Conservation (phyloP, 2,113 vertebrate genomes). For the Siniperca knerii region DNA sequence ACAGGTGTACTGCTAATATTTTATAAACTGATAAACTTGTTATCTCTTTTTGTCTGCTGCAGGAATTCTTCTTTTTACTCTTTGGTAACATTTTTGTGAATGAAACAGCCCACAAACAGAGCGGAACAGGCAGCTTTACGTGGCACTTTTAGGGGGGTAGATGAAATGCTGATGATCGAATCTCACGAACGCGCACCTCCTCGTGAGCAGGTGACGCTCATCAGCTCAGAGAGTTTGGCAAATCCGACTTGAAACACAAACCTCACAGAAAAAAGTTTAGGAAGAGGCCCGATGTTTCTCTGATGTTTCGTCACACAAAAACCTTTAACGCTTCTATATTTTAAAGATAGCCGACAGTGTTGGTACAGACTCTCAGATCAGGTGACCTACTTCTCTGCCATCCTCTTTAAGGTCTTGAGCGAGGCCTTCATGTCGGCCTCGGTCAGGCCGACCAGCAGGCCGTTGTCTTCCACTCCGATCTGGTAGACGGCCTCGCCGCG, state of each 20-base stretch:
- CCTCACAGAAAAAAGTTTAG: background rate
- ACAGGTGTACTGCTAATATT: too few species aligned
- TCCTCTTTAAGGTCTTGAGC: conserved; percentile 92
- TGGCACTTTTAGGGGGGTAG: background rate
- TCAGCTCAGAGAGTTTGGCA: background rate
- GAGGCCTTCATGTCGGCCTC: conserved; percentile 96
- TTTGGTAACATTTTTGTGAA: too few species aligned
- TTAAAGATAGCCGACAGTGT: background rate
- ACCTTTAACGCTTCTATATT: too few species aligned
- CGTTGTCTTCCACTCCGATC: conserved; percentile 97
- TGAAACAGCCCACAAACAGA: too few species aligned
- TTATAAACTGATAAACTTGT: too few species aligned
- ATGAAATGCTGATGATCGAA: background rate
- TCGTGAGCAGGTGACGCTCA: background rate
- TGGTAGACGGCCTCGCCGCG: conserved; percentile 97
- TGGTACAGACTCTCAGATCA: background rate
- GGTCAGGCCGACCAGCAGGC: conserved; percentile 93
- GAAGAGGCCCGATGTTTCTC: background rate
- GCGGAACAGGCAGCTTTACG: too few species aligned
- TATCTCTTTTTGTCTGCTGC: too few species aligned
- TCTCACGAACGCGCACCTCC: background rate
- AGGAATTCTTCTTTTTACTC: too few species aligned
- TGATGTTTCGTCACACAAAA: too few species aligned
- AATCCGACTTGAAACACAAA: background rate
- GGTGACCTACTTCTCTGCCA: conserved; percentile 93